Conservation (phyloP, 2,113 vertebrate species). For the Verasper variegatus region DNA sequence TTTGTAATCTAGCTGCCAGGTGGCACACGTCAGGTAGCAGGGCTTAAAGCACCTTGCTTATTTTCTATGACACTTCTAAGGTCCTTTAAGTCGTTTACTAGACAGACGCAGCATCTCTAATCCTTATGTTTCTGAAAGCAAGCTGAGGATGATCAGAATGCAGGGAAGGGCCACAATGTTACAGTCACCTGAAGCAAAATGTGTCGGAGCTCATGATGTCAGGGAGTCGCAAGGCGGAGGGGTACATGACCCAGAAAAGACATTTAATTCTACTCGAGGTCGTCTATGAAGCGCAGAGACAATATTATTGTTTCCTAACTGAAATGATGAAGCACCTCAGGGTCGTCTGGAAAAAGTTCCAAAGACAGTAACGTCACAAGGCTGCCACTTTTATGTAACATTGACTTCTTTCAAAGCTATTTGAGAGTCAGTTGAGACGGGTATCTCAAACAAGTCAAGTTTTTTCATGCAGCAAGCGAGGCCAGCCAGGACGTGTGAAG, state of each 20-base stretch:
- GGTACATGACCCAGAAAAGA: neutral
- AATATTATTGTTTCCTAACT: neutral
- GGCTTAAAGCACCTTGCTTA: neutral
- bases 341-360: neutral
- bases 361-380: neutral
- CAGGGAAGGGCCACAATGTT: neutral
- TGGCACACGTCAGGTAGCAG: no score
- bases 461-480: neutral
- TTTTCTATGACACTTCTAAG: neutral
- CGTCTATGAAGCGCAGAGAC: neutral
- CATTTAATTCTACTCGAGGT: neutral
- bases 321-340: neutral
- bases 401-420: neutral
- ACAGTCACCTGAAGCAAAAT: neutral
- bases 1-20: neutral
- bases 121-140: neutral
- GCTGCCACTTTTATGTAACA: neutral
- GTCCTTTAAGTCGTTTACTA: neutral
- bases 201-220: neutral
- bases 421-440: neutral
- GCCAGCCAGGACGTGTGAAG: neutral
- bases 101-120: slow-evolving; percentile 5
- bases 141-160: neutral
- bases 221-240: neutral
- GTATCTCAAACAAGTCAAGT: neutral